phyloP scores from a whole-genome alignment of 1,140 invertebrate species.

The Apis mellifera region DNA sequence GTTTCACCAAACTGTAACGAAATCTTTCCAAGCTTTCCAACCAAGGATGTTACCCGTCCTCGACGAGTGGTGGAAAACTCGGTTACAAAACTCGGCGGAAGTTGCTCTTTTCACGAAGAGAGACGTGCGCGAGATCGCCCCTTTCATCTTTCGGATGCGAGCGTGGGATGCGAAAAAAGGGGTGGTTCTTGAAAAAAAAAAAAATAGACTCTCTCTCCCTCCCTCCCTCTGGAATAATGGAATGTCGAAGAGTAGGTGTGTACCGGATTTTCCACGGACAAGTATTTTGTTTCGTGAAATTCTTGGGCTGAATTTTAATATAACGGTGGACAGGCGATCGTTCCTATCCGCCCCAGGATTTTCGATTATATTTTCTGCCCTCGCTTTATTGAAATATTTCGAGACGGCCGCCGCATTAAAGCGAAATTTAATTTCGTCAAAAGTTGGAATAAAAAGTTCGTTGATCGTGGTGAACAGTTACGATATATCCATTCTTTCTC shows the following conservation, averaged over 20 bases:
- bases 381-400: too few relatives aligned
- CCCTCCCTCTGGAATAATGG: background rate
- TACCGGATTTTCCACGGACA: too few relatives aligned
- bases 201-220: background rate
- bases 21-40: slow-evolving; percentile 1
- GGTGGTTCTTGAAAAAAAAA: background rate
- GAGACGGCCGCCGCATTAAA: too few relatives aligned
- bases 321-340: too few relatives aligned
- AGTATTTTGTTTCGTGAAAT: background rate
- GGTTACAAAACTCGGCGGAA: slow-evolving; percentile 41
- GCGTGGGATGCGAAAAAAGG: slow-evolving; percentile 3
- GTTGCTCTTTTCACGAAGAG: background rate
- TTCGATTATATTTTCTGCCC: too few relatives aligned
- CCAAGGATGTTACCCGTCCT: slow-evolving; percentile 31
- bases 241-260: background rate
- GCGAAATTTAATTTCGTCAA: too few relatives aligned
- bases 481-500: too few relatives aligned
- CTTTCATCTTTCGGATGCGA: background rate
- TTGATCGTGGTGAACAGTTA: too few relatives aligned
- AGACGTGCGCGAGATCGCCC: background rate
- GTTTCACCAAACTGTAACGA: slow-evolving; percentile 17
- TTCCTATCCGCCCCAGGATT: too few relatives aligned
- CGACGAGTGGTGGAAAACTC: slow-evolving; percentile 29
- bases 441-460: too few relatives aligned
- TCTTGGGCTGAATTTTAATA: too few relatives aligned